A percentile compares a stretch with the other conserved stretches of the same genome.
These are phyloP conservation scores for Gasterosteus aculeatus DNA, from an alignment of 2,113 vertebrate genomes.

Conservation along the genomic window DNA sequence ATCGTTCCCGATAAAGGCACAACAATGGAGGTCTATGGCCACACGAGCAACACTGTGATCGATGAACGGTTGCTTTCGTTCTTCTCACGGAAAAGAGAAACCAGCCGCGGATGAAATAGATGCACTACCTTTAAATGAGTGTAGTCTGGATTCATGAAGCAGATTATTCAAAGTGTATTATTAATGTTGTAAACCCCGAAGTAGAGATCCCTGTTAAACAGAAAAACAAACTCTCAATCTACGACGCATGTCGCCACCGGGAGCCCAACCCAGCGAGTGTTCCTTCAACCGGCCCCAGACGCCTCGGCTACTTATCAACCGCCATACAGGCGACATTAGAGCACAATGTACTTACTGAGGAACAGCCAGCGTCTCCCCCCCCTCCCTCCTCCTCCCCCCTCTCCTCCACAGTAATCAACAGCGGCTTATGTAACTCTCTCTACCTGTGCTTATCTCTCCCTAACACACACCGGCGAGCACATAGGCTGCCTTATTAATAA, in stretches of 20 bases:
- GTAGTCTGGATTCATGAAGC: constrained; percentile 8
- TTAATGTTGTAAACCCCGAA: constrained; percentile 43
- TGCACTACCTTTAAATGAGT: background rate
- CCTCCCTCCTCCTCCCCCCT: constrained; percentile 57
- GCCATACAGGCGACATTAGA: constrained; percentile 74
- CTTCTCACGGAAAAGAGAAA: background rate
- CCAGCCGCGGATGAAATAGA: background rate
- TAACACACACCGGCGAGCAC: constrained; percentile 79
- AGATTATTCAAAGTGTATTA: constrained; percentile 1
- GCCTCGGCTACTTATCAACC: constrained; percentile 78
- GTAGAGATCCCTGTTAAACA: constrained; percentile 36
- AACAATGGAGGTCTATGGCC: background rate
- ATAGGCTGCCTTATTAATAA: constrained; percentile 83
- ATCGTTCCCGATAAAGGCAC: background rate
- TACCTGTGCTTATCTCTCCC: constrained; percentile 84
- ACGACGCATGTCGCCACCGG: constrained; percentile 54
- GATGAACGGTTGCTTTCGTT: background rate
- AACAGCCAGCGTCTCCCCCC: constrained; percentile 74
- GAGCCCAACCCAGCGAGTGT: constrained; percentile 67
- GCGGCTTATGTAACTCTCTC: constrained; percentile 82
- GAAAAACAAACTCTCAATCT: constrained; percentile 56
- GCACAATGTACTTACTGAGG: constrained; percentile 76
- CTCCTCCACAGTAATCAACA: constrained; percentile 79
- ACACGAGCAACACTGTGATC: background rate
- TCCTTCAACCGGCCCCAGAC: constrained; percentile 68